Conservation (phyloP, 2,888 invertebrate species). For the Xylota sylvarum region DNA sequence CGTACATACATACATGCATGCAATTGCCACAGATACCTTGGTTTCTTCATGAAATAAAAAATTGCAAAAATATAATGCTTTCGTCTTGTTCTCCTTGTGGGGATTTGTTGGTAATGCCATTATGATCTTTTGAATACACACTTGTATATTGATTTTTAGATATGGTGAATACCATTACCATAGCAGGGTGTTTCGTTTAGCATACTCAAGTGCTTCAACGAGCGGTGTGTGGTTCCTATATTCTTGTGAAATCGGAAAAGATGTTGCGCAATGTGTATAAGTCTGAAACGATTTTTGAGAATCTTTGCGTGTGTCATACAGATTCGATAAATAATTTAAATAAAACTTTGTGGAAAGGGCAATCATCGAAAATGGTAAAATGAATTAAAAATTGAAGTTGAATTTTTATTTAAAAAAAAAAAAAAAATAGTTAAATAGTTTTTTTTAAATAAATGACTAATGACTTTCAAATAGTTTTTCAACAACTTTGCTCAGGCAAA, state of each 20-base stretch:
- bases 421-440: background rate
- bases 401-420: background rate
- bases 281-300: background rate
- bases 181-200: slow-evolving; percentile 4
- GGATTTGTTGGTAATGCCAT: slow-evolving; percentile 41
- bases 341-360: background rate
- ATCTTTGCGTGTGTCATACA: background rate
- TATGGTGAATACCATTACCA: background rate
- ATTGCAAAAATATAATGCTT: background rate
- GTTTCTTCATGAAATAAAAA: slow-evolving; percentile 1
- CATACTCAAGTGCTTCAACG: background rate
- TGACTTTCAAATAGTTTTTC: no score
- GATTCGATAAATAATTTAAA: background rate
- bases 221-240: background rate
- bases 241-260: background rate
- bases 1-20: background rate
- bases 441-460: background rate
- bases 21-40: background rate
- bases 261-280: background rate
- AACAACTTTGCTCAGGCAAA: background rate
- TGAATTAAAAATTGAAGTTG: background rate
- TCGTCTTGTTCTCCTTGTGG: slow-evolving; percentile 5
- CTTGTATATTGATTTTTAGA: slow-evolving; percentile 28
- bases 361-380: slow-evolving; percentile 7
- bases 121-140: slow-evolving; percentile 28